Conservation (phyloP, 2,113 vertebrate species). For the Cavia aperea region DNA sequence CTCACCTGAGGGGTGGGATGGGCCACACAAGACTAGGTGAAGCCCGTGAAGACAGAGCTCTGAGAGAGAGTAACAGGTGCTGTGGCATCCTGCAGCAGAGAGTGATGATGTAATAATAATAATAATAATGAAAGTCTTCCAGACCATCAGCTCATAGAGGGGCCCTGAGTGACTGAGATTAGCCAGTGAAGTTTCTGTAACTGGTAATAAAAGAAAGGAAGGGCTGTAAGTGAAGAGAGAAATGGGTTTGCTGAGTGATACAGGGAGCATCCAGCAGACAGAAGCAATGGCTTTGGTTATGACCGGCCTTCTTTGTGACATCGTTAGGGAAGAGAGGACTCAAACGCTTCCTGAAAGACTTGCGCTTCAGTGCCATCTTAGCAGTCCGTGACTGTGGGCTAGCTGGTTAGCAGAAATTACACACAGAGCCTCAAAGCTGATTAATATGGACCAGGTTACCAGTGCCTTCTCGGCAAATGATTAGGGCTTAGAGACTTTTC, state of each 20-base stretch:
- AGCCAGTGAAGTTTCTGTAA: background rate
- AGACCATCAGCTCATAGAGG: background rate
- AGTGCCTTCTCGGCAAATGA: constrained; percentile 11
- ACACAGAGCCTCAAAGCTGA: constrained; percentile 37
- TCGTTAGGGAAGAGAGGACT: background rate
- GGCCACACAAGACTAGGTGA: rapidly evolving
- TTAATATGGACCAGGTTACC: constrained; percentile 14
- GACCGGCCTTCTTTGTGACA: background rate
- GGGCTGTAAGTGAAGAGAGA: constrained; percentile 37
- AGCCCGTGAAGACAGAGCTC: background rate
- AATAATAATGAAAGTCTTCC: too few relatives aligned
- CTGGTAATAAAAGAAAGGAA: constrained; percentile 29
- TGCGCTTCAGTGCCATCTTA: constrained; percentile 54
- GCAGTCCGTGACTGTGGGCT: constrained; percentile 30
- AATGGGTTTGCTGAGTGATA: constrained; percentile 2
- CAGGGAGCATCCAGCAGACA: background rate
- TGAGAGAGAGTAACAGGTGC: rapidly evolving
- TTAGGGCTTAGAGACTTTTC: constrained; percentile 35
- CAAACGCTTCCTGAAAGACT: constrained; percentile 38
- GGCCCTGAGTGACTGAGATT: background rate
- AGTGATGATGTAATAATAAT: rapidly evolving
- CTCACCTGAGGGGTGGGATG: rapidly evolving
- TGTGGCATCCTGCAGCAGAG: rapidly evolving
- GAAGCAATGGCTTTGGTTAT: constrained; percentile 48
- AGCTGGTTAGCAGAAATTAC: constrained; percentile 55